A percentile compares a stretch with the other conserved stretches of the same genome.
These are phyloP conservation scores for Phyto melanocephala DNA, from an alignment of 2,888 invertebrate genomes.

Conservation along the genomic window DNA sequence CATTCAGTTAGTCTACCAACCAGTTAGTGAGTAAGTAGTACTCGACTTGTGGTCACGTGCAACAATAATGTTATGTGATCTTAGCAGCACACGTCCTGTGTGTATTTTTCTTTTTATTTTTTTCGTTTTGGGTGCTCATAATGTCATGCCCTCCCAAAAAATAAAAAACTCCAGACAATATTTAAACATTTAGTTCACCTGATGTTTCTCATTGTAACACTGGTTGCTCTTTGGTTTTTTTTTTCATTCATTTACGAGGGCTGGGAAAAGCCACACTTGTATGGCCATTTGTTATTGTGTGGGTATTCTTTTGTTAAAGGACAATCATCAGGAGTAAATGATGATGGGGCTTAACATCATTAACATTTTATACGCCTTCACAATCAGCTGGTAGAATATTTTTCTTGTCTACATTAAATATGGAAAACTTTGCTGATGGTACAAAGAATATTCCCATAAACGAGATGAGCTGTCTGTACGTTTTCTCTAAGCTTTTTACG, in stretches of 20 bases:
- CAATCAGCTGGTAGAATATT: constrained; percentile 51
- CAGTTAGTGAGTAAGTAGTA: not conserved
- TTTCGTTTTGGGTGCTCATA: constrained; percentile 7
- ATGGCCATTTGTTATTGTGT: not conserved
- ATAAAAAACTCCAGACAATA: not conserved
- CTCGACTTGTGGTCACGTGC: constrained; percentile 66
- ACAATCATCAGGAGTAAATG: constrained; percentile 9
- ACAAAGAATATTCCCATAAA: no score
- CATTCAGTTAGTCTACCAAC: constrained; percentile 26
- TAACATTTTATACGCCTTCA: constrained; percentile 60
- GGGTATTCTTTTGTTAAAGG: constrained; percentile 20
- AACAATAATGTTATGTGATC: constrained; percentile 65
- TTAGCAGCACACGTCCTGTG: constrained; percentile 55
- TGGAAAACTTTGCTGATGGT: not conserved
- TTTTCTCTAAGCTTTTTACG: no score
- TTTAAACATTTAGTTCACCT: constrained; percentile 61
- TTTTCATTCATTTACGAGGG: constrained; percentile 16
- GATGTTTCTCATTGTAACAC: constrained; percentile 65
- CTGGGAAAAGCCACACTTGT: constrained; percentile 62
- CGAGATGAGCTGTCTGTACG: no score
- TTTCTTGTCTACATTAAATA: not conserved
- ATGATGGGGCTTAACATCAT: constrained; percentile 53
- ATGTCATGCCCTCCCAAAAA: constrained; percentile 56
- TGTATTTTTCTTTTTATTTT: constrained; percentile 14
- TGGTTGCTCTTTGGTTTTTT: constrained; percentile 53